These are phyloP conservation scores for Pelochelys cantorii DNA, from an alignment of 2,797 vertebrate species.

Conservation along the genomic window DNA sequence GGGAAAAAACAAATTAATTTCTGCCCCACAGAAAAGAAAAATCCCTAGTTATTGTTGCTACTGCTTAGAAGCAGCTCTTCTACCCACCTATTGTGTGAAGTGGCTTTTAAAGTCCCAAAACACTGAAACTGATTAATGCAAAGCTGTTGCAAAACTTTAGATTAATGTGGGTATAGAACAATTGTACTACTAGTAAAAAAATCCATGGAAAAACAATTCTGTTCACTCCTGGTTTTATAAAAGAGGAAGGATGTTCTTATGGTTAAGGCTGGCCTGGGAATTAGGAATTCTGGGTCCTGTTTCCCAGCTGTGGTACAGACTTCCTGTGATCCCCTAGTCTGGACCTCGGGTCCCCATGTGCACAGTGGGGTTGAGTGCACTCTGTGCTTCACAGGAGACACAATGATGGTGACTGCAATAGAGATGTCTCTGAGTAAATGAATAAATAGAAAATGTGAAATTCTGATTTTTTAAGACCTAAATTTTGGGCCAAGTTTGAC, in stretches of 20 bases:
- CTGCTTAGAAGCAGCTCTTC: neutral
- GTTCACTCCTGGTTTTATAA: neutral
- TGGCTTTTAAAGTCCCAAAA: neutral
- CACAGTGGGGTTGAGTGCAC: neutral
- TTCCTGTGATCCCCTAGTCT: neutral
- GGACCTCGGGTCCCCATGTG: neutral
- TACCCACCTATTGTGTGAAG: neutral
- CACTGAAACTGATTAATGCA: neutral
- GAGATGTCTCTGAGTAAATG: neutral
- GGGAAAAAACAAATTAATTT: neutral
- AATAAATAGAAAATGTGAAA: slow-evolving; percentile 30
- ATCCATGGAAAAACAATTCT: neutral
- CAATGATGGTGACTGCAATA: neutral
- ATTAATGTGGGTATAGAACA: neutral
- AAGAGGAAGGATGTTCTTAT: neutral
- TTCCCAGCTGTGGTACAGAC: neutral
- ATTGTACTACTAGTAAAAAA: neutral
- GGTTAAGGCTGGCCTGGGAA: neutral
- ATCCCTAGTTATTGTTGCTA: neutral
- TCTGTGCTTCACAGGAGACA: neutral
- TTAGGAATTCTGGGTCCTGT: neutral
- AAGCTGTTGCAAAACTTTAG: neutral
- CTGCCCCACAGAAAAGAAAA: neutral
- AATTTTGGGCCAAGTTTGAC: slow-evolving; percentile 9
- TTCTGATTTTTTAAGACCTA: neutral